Base-by-base conservation (phyloP, 2,888 invertebrate species). In the Hedychridium roseum region DNA sequence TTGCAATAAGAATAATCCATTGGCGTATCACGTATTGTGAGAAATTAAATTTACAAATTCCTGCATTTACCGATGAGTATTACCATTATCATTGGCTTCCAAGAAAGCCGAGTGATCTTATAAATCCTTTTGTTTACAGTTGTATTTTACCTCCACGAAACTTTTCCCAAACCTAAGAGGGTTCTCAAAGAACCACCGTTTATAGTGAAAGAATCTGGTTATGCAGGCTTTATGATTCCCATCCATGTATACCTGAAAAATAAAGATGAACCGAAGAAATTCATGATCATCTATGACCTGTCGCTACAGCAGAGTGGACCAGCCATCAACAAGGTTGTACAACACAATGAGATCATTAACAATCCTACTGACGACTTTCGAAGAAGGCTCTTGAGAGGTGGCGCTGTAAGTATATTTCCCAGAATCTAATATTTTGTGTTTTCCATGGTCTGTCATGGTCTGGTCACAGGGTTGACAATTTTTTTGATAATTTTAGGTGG, bases 181-280 rank as follows among this genome's bases (percentile, higher is more conserved):
- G 94, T 91, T 66, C 83, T 93, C 2, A 94, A 93, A 73, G 93
- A 94, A 60, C 94, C 96, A 39, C 97, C 97, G 2, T 97, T 92
- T 80, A 82, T 86, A 38, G 86, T 97, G 20, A 89, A 90, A 66
- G 96, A 97, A 78, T 91, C 93, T n/a, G 97, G 97, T 3, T 97
- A 97, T 84, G 97, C 95, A 50, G 94, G 97, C 21, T 97, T 97
- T 78, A 83, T 86, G 36, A 83, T 97, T 50, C 91, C 91, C 0
- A 94, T 97, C 68, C 94, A 96, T 73, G 89, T 97, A 61, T 89
- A 92, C 78, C 83, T 94, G 60, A 91, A 88, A 65, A 95, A 92
- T 78, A 91, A 90, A 76, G 92, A 93, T 78, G 94, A 94, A 73
- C 94, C 94, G 6, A 92, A 91, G 76, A 92, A 89, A 71, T 66